Evolutionary conservation across 2,113 vertebrate genomes (phyloP), one percentile per base, ranked within the genome.

Genomic region (Bos indicus): DNA sequence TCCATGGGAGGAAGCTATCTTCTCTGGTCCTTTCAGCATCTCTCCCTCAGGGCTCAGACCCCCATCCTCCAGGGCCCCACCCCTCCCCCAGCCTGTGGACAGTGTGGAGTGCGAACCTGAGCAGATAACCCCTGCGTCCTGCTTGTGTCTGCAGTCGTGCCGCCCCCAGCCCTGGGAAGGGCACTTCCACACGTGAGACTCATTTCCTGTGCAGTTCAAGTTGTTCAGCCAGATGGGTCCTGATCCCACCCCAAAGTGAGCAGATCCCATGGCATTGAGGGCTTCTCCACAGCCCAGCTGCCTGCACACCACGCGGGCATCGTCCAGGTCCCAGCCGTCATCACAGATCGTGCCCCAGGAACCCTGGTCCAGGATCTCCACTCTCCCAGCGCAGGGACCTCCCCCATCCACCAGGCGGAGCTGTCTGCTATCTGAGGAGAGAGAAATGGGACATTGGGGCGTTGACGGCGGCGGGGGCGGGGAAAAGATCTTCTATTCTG

Each of bases 101-200:
- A 4, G 10, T 6, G 17, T 26, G n/a, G 17, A 9, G 19, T 43
- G 43, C 43, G 43, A 3, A 98, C 98, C 98, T 98, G 98, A 98
- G 87, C 98, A 98, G 33, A 97, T 85, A 57, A 98, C 97, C 82
- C 98, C 98, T 6, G 97, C 36, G 3, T 77, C 36, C 36, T 77
- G 11, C 36, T 77, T 43, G 36, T 74, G 71, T 43, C 71, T 74
- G 21, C 71, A 74, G 36, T 43, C 11, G 1, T 74, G 71, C 71
- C 94, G 67, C 19, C n/a, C n/a, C 67, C 67, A 71, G 4, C 19
- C 67, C n/a, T 0, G 19, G n/a, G n/a, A 71, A 60, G 43, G 86
- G 28, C 94, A 97, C 5, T 7, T n/a, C 94, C 86, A 96, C 30
- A 97, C 10, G 8, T 77, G 48, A 2, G 92, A 67, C 40, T 97